Evolutionary conservation across 2,113 vertebrate genomes (phyloP).

Genomic region (Phalacrocorax pelagicus): DNA sequence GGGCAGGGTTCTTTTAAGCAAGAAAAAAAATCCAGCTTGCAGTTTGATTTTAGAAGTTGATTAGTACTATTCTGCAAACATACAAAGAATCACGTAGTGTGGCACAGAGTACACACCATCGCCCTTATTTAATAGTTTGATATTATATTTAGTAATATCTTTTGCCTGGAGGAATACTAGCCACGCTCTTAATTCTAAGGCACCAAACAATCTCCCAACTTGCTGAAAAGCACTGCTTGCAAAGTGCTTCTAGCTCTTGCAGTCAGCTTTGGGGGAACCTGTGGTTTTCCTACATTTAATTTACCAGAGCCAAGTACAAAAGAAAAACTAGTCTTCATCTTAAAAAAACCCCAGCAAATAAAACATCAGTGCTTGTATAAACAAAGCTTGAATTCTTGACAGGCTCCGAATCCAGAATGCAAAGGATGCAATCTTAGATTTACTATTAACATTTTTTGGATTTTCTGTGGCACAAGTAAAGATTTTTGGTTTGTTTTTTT

Average conservation of each 20-base stretch:
- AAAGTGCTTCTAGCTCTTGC: background rate
- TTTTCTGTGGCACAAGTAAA: background rate
- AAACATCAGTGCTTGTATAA: background rate
- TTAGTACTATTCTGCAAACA: background rate
- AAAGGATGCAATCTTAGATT: background rate
- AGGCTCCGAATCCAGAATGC: fast-evolving
- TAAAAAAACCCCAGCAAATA: background rate
- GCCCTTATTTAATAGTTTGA: background rate
- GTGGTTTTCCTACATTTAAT: background rate
- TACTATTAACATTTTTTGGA: background rate
- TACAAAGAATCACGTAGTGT: background rate
- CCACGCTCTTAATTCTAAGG: background rate
- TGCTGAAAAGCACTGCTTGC: background rate
- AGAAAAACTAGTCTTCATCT: background rate
- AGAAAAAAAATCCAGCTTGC: background rate
- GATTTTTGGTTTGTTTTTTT: too few species aligned
- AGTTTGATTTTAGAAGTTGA: background rate
- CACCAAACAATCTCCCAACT: background rate
- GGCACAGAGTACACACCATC: background rate
- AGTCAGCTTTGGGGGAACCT: background rate
- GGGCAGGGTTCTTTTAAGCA: background rate
- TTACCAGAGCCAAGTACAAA: background rate
- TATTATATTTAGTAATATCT: background rate
- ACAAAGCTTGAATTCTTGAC: background rate
- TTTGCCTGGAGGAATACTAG: background rate